These are phyloP conservation scores for Istiophorus platypterus DNA, from an alignment of 2,113 vertebrate species.

Conservation along the genomic window DNA sequence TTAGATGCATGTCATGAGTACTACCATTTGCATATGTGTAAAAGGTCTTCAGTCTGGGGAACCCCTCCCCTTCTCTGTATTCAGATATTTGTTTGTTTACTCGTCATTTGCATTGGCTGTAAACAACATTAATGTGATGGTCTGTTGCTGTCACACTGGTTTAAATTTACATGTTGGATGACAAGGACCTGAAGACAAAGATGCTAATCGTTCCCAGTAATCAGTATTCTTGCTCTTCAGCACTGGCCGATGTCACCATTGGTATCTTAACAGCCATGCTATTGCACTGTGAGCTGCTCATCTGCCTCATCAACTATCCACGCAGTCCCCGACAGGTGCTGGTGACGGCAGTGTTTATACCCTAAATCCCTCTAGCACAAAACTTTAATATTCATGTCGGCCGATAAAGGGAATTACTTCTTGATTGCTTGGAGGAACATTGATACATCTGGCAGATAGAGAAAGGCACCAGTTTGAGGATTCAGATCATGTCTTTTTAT, in stretches of 20 bases:
- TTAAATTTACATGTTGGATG: conserved; percentile 72
- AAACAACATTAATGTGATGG: conserved; percentile 74
- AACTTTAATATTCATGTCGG: conserved; percentile 82
- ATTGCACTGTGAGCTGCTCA: conserved; percentile 48
- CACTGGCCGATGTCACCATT: conserved; percentile 39
- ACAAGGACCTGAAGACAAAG: conserved; percentile 64
- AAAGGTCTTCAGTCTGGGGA: conserved; percentile 68
- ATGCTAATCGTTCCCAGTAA: conserved; percentile 67
- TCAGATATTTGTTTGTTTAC: conserved; percentile 74
- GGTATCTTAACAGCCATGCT: conserved; percentile 59
- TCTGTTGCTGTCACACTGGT: conserved; percentile 55
- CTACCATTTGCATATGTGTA: conserved; percentile 71
- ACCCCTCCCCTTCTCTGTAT: conserved; percentile 34
- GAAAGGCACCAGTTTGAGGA: conserved; percentile 65
- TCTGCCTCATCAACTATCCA: conserved; percentile 54
- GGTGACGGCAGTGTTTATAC: conserved; percentile 63
- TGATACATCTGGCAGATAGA: conserved; percentile 81
- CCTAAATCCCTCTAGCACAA: conserved; percentile 65
- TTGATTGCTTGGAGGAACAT: conserved; percentile 81
- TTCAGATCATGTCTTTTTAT: conserved; percentile 69
- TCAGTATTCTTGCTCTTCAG: conserved; percentile 53
- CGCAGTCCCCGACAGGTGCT: conserved; percentile 72
- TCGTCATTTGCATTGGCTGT: conserved; percentile 73
- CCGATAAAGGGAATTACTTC: conserved; percentile 82
- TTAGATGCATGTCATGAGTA: conserved; percentile 60